Conservation (phyloP, 2,797 vertebrate species). For the Spinibarbus caldwelli region DNA sequence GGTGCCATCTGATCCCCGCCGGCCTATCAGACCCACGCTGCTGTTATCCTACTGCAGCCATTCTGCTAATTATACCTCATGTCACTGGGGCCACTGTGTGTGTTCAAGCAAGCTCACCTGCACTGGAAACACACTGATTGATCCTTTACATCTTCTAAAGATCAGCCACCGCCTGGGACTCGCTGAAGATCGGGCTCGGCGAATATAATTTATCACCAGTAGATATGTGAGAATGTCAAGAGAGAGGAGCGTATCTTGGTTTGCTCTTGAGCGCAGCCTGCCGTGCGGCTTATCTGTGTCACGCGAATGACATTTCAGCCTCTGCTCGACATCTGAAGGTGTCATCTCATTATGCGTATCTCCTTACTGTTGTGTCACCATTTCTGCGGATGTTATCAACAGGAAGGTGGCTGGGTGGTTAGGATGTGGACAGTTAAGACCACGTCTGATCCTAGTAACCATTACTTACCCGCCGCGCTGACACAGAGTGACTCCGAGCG, state of each 20-base stretch:
- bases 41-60: slow-evolving; percentile 32
- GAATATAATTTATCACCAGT: neutral
- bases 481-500: slow-evolving; percentile 9
- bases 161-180: neutral
- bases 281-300: slow-evolving; percentile 25
- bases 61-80: slow-evolving; percentile 50
- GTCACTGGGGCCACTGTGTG: neutral
- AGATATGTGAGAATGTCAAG: slow-evolving; percentile 38
- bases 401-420: slow-evolving; percentile 17
- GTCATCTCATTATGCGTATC: slow-evolving; percentile 39
- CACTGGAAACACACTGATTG: neutral
- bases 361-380: slow-evolving; percentile 36
- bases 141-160: neutral
- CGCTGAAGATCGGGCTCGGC: neutral
- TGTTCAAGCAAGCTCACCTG: neutral
- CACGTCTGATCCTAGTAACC: slow-evolving; percentile 27
- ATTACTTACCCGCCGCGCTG: slow-evolving; percentile 4
- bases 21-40: neutral
- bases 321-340: slow-evolving; percentile 37
- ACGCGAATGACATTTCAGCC: slow-evolving; percentile 47
- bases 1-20: neutral
- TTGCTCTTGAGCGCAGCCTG: slow-evolving; percentile 17
- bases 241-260: slow-evolving; percentile 41
- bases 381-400: slow-evolving; percentile 44
- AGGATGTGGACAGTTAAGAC: slow-evolving; percentile 14